Evolutionary conservation across 2,888 invertebrate genomes (phyloP).

Genomic region (Mythimna loreyi): DNA sequence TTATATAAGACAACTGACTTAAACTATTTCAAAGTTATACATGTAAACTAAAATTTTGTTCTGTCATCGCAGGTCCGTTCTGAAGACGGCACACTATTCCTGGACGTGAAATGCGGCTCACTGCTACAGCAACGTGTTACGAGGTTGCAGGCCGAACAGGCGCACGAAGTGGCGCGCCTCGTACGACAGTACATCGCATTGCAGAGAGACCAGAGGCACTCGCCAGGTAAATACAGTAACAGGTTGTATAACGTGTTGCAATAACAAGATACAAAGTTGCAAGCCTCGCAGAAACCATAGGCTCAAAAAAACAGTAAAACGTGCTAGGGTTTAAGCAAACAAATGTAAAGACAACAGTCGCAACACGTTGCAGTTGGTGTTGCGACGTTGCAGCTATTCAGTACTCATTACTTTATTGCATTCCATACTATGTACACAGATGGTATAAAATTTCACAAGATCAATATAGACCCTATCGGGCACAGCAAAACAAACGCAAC

Average conservation of each 20-base stretch:
- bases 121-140: constrained; percentile 98
- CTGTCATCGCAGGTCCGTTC: constrained; percentile 92
- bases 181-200: constrained; percentile 99
- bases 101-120: constrained; percentile 99
- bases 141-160: constrained; percentile 98
- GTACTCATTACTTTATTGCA: too few species aligned
- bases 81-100: constrained; percentile 96
- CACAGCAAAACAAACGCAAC: too few species aligned
- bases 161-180: constrained; percentile 98
- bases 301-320: not conserved
- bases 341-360: not conserved
- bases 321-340: too few species aligned
- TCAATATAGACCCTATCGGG: too few species aligned
- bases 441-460: too few species aligned
- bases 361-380: too few species aligned
- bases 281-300: not conserved
- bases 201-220: constrained; percentile 84
- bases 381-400: not conserved
- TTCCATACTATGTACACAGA: too few species aligned
- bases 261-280: not conserved
- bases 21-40: too few species aligned
- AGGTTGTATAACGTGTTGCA: not conserved
- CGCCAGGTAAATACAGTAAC: constrained; percentile 65
- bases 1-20: too few species aligned
- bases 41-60: not conserved